Conservation (phyloP, 2,797 vertebrate species). For the Eleutherodactylus coqui region DNA sequence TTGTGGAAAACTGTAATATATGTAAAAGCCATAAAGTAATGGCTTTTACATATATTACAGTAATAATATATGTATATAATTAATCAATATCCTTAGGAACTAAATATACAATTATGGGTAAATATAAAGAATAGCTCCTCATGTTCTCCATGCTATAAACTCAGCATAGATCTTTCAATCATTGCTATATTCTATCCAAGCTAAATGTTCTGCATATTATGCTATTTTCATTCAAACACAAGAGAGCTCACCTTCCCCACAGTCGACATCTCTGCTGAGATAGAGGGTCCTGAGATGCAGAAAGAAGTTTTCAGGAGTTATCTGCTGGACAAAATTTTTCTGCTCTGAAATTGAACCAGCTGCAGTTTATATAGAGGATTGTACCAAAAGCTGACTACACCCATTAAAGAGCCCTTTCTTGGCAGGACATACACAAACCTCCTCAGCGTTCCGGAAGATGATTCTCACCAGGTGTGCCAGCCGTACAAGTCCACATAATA, state of each 20-base stretch:
- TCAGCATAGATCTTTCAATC: neutral
- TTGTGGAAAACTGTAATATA: neutral
- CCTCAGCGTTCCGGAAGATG: neutral
- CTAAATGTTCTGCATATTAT: too few relatives aligned
- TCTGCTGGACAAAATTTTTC: conserved; percentile 8
- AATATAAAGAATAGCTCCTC: too few relatives aligned
- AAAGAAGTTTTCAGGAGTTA: neutral
- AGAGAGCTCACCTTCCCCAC: conserved; percentile 20
- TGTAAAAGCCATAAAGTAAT: too few relatives aligned
- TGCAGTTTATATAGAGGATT: conserved; percentile 29
- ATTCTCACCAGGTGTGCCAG: neutral
- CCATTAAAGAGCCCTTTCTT: conserved; percentile 27
- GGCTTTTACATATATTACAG: too few relatives aligned
- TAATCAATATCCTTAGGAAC: too few relatives aligned
- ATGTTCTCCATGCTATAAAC: too few relatives aligned
- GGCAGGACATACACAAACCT: neutral
- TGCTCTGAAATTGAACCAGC: conserved; percentile 5
- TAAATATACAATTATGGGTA: neutral
- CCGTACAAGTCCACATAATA: neutral
- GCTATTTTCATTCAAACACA: neutral
- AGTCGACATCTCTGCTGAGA: conserved; percentile 29
- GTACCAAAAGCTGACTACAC: conserved; percentile 22
- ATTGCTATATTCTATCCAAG: neutral
- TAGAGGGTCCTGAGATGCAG: neutral
- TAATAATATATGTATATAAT: too few relatives aligned